These are phyloP conservation scores for Bolinopsis microptera DNA, from an alignment of 37 sponge, comb jelly and placozoan genomes.

Conservation along the genomic window DNA sequence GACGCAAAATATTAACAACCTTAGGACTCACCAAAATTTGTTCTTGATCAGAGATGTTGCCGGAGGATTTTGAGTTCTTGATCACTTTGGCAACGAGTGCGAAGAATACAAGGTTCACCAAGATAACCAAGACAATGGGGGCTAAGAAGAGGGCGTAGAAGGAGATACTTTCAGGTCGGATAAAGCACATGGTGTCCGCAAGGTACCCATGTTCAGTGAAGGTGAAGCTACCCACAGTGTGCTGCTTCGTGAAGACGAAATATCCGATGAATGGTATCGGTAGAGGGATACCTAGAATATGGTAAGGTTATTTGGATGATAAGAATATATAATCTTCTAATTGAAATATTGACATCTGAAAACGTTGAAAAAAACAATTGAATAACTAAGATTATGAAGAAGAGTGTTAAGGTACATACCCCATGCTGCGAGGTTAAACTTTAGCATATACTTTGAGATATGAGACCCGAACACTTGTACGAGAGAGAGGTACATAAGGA, in stretches of 20 bases:
- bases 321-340: neutral
- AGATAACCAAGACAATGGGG: neutral
- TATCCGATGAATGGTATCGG: slow-evolving; percentile 49
- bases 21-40: slow-evolving; percentile 42
- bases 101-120: slow-evolving; percentile 54
- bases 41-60: slow-evolving; percentile 59
- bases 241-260: slow-evolving; percentile 33
- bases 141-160: slow-evolving; percentile 61
- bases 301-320: too few relatives aligned
- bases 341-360: too few relatives aligned
- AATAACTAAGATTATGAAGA: too few relatives aligned
- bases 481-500: slow-evolving; percentile 65
- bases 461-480: slow-evolving; percentile 64
- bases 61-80: slow-evolving; percentile 62
- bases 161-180: slow-evolving; percentile 9
- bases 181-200: slow-evolving; percentile 63
- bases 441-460: slow-evolving; percentile 66
- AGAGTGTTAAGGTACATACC: too few relatives aligned
- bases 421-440: slow-evolving; percentile 63
- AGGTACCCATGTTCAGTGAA: slow-evolving; percentile 19
- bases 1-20: too few relatives aligned
- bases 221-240: slow-evolving; percentile 18
- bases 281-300: slow-evolving; percentile 7
- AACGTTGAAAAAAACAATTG: too few relatives aligned
- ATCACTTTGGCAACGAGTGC: slow-evolving; percentile 44